Evolutionary conservation across 2,113 vertebrate species (phyloP).

Genomic region (Gobius niger): DNA sequence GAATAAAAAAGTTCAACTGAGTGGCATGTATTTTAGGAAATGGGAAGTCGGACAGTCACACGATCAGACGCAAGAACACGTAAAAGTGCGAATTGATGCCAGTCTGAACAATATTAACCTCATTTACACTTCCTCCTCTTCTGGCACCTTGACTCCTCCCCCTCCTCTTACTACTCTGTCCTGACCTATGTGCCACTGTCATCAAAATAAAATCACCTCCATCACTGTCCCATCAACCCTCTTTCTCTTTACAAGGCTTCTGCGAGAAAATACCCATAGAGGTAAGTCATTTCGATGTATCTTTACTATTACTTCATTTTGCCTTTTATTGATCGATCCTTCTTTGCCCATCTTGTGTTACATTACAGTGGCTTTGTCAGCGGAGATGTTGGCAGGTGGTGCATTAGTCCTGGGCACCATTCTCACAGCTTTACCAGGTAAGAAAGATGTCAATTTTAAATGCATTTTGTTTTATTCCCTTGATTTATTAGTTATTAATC

Average conservation of each 20-base stretch:
- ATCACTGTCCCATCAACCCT: slow-evolving; percentile 14
- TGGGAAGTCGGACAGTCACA: background rate
- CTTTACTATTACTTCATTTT: slow-evolving; percentile 1
- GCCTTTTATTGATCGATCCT: slow-evolving; percentile 13
- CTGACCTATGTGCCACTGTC: slow-evolving; percentile 37
- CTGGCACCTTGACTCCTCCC: slow-evolving; percentile 34
- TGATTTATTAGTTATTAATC: too few species aligned
- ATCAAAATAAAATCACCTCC: slow-evolving; percentile 33
- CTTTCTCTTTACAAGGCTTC: slow-evolving; percentile 19
- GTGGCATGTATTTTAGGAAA: slow-evolving; percentile 3
- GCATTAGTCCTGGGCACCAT: slow-evolving; percentile 61
- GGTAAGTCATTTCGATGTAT: slow-evolving; percentile 37
- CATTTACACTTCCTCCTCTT: slow-evolving; percentile 28
- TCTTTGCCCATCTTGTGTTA: slow-evolving; percentile 36
- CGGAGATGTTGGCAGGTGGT: slow-evolving; percentile 76
- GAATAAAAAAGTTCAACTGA: background rate
- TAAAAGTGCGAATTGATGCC: slow-evolving; percentile 4
- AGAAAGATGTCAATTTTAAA: slow-evolving; percentile 9
- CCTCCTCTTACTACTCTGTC: slow-evolving; percentile 20
- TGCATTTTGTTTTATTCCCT: too few species aligned
- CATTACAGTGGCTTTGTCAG: slow-evolving; percentile 56
- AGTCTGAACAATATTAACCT: background rate
- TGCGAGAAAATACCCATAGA: slow-evolving; percentile 40
- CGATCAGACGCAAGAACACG: slow-evolving; percentile 1
- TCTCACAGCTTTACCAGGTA: slow-evolving; percentile 71